Percentiles rank a stretch among this genome's conserved stretches.
These are phyloP conservation scores for Pinna nobilis DNA, from an alignment of 1,140 invertebrate species.

Conservation along the genomic window DNA sequence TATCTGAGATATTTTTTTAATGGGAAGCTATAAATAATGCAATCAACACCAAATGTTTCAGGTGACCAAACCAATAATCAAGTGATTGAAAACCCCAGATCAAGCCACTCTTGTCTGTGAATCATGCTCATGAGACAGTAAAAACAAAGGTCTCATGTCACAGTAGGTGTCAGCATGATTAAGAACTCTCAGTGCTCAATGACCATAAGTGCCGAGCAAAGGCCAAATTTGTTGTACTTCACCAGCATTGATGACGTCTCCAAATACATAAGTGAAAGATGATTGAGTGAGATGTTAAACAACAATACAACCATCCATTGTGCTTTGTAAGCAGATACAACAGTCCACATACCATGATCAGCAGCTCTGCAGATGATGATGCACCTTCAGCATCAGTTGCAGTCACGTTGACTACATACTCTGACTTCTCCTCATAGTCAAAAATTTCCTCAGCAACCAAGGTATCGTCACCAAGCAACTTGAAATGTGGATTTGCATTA, in stretches of 20 bases:
- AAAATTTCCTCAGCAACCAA: constrained; percentile 42
- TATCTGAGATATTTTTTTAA: background rate
- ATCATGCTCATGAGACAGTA: background rate
- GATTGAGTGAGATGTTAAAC: background rate
- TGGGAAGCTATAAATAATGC: too few relatives aligned
- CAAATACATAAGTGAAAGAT: too few relatives aligned
- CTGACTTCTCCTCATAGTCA: constrained; percentile 42
- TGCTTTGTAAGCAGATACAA: too few relatives aligned
- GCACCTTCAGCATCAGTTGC: constrained; percentile 46
- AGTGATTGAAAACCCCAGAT: too few relatives aligned
- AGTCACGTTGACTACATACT: constrained; percentile 30
- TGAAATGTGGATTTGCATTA: constrained; percentile 39
- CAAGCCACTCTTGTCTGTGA: background rate
- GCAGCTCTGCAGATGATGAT: constrained; percentile 26
- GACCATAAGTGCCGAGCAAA: background rate
- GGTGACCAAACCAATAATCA: too few relatives aligned
- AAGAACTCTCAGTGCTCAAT: background rate
- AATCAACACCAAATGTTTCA: background rate
- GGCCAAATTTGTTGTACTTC: background rate
- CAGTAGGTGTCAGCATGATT: background rate
- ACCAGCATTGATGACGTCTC: too few relatives aligned
- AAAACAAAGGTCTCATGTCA: background rate
- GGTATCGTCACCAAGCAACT: constrained; percentile 48
- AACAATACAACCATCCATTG: background rate
- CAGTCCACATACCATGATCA: too few relatives aligned